phyloP scores from a whole-genome alignment of 2,888 invertebrate genomes.

The Trachelus stipa region DNA sequence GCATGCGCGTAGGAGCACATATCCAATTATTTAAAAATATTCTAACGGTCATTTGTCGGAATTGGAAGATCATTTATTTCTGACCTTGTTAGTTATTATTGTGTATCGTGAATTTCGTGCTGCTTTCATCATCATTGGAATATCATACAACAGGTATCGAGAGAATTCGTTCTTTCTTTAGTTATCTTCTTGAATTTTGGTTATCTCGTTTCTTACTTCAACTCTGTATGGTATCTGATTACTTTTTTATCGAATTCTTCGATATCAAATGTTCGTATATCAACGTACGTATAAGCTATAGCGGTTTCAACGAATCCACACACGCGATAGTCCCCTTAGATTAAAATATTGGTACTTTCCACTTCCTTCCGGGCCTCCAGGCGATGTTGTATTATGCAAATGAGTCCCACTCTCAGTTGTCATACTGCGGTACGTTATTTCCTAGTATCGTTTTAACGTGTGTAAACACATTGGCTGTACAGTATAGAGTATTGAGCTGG shows the following conservation, averaged over 20 bases:
- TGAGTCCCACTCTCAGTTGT: background rate
- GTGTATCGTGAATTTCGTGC: background rate
- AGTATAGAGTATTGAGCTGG: background rate
- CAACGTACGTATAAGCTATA: background rate
- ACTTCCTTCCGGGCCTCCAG: conserved; percentile 47
- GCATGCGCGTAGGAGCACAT: background rate
- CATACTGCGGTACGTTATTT: background rate
- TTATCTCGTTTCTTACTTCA: background rate
- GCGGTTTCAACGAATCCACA: background rate
- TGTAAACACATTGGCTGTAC: background rate
- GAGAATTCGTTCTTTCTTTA: background rate
- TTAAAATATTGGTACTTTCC: conserved; percentile 46
- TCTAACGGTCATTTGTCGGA: background rate
- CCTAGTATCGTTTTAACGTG: background rate
- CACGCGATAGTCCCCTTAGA: conserved; percentile 19
- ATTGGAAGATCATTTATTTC: background rate
- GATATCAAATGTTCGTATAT: background rate
- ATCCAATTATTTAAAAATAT: background rate
- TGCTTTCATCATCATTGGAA: background rate
- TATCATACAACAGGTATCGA: background rate
- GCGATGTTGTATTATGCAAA: background rate
- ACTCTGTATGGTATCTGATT: background rate
- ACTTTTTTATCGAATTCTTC: background rate
- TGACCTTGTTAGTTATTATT: background rate
- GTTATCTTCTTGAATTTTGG: background rate